Evolutionary conservation across 2,797 vertebrate genomes (phyloP).

Genomic region (Nothura maculosa): DNA sequence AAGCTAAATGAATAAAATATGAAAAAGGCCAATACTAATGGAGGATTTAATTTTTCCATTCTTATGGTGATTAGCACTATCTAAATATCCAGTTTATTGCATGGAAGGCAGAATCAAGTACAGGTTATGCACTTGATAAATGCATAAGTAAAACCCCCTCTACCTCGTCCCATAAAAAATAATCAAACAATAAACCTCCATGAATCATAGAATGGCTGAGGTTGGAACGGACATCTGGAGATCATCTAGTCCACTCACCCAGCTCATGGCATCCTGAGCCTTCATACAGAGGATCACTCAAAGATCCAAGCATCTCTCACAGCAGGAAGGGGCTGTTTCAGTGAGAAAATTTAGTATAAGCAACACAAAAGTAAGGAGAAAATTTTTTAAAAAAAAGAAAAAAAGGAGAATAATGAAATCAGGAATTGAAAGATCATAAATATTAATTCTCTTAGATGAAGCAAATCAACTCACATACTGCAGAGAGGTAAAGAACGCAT

Average conservation of each 20-base stretch:
- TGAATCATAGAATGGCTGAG: too few relatives aligned
- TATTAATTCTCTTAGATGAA: neutral
- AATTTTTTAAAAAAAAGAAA: neutral
- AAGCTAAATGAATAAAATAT: neutral
- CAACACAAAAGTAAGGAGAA: neutral
- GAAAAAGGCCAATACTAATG: accelerated
- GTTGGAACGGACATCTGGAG: too few relatives aligned
- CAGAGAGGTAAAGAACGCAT: neutral
- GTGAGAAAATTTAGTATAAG: neutral
- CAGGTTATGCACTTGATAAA: neutral
- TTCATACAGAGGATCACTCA: neutral
- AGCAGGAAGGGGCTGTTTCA: neutral
- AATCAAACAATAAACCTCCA: neutral
- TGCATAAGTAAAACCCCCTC: neutral
- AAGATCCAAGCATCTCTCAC: neutral
- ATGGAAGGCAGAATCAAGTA: neutral
- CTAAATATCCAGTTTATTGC: neutral
- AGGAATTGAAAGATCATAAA: neutral
- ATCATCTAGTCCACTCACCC: too few relatives aligned
- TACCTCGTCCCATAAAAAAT: neutral
- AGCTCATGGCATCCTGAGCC: neutral
- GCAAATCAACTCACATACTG: neutral
- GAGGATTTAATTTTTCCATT: neutral
- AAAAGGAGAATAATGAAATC: neutral
- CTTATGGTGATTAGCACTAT: neutral